phyloP scores from a whole-genome alignment of 1,140 invertebrate genomes.

The Gonatopus flavifemur region DNA sequence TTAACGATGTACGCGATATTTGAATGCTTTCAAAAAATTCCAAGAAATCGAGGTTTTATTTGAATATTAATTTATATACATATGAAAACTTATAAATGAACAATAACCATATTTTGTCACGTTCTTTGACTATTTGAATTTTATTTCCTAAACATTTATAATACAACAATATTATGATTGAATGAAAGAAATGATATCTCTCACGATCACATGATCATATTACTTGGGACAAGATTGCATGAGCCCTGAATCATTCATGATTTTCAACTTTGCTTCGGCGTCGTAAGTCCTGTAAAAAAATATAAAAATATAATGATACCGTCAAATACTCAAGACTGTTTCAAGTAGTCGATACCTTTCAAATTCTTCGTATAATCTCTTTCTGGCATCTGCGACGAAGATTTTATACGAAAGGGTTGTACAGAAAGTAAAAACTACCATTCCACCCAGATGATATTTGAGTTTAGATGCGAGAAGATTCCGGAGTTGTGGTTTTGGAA shows the following conservation, averaged over 20 bases:
- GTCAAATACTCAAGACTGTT: no score
- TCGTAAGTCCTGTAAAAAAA: slow-evolving; percentile 56
- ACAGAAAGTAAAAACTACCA: slow-evolving; percentile 15
- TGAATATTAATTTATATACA: no score
- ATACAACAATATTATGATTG: no score
- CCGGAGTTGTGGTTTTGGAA: slow-evolving; percentile 56
- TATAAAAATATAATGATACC: slow-evolving; percentile 1
- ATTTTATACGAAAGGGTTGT: slow-evolving; percentile 38
- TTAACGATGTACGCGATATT: no score
- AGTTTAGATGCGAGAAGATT: slow-evolving; percentile 43
- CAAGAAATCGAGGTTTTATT: no score
- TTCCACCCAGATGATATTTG: slow-evolving; percentile 43
- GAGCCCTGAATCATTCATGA: slow-evolving; percentile 55
- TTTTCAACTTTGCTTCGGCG: slow-evolving; percentile 46
- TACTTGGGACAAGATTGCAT: slow-evolving; percentile 43
- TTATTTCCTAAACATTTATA: no score
- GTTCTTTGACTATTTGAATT: no score
- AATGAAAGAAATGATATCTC: no score
- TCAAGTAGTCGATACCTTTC: slow-evolving; percentile 51
- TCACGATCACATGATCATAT: no score
- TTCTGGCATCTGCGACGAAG: slow-evolving; percentile 44
- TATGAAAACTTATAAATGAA: no score
- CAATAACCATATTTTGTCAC: no score
- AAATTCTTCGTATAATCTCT: slow-evolving; percentile 55
- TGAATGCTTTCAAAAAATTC: no score